Conservation (phyloP, 2,888 invertebrate genomes). For the Parochlus steinenii region DNA sequence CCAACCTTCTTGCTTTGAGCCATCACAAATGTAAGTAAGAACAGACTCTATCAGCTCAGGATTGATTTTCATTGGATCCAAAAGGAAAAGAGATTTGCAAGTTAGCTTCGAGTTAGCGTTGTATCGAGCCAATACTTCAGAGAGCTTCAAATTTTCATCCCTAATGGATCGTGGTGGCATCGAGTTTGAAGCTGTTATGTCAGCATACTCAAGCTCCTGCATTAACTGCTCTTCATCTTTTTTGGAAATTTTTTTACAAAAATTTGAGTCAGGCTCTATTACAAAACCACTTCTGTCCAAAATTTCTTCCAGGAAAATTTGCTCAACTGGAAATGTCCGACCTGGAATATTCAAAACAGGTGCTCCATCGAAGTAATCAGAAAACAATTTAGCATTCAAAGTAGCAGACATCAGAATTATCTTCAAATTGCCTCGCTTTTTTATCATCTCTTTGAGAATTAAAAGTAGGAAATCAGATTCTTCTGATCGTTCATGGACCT, state of each 20-base stretch:
- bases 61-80: conserved; percentile 64
- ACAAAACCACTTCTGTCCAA: conserved; percentile 45
- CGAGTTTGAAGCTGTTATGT: conserved; percentile 36
- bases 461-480: conserved; percentile 81
- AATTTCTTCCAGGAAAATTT: conserved; percentile 66
- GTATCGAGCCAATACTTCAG: conserved; percentile 51
- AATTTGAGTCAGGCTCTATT: conserved; percentile 40
- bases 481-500: conserved; percentile 84
- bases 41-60: conserved; percentile 57
- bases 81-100: conserved; percentile 56
- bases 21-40: conserved; percentile 50
- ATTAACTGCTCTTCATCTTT: conserved; percentile 40
- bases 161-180: conserved; percentile 43
- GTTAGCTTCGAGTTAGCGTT: conserved; percentile 41
- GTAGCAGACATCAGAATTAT: conserved; percentile 90
- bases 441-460: conserved; percentile 59
- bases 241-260: conserved; percentile 44
- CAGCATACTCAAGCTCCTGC: conserved; percentile 45
- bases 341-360: conserved; percentile 71
- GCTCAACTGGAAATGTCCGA: conserved; percentile 68
- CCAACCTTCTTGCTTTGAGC: conserved; percentile 36
- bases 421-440: conserved; percentile 55
- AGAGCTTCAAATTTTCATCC: conserved; percentile 53
- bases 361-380: conserved; percentile 62
- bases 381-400: conserved; percentile 69